phyloP scores from a whole-genome alignment of 2,113 vertebrate genomes.

The Calypte anna region DNA sequence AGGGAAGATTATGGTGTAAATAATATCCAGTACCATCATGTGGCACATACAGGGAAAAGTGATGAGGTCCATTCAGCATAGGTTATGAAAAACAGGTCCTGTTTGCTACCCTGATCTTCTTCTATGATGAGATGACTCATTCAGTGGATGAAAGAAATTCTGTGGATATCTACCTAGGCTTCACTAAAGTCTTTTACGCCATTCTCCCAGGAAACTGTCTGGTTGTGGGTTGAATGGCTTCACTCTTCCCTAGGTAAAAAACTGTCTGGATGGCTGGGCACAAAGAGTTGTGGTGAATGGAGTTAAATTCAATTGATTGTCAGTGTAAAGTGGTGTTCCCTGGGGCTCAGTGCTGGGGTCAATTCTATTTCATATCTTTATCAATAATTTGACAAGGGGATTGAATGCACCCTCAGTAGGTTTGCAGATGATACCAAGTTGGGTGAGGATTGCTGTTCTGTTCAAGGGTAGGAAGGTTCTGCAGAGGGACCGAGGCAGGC shows the following conservation, averaged over 20 bases:
- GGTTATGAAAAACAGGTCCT: neutral
- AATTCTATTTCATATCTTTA: neutral
- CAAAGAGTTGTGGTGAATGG: neutral
- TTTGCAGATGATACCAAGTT: fast-evolving
- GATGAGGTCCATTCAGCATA: neutral
- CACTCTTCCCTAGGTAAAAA: neutral
- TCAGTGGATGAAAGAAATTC: neutral
- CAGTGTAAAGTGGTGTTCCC: no score
- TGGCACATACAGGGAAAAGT: fast-evolving
- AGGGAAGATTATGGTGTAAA: neutral
- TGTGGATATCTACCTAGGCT: neutral
- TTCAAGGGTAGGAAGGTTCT: neutral
- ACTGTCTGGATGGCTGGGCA: fast-evolving
- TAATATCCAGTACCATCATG: neutral
- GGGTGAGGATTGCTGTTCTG: neutral
- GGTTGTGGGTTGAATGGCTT: fast-evolving
- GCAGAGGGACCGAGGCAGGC: neutral
- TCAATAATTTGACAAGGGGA: neutral
- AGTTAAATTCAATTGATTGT: no score
- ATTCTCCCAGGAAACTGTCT: neutral
- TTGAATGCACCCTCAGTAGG: fast-evolving
- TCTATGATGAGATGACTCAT: fast-evolving
- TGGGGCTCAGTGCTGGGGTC: no score
- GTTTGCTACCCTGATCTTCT: neutral
- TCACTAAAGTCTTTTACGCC: neutral